These are phyloP conservation scores for Chydorus sphaericus DNA, from an alignment of 2,888 invertebrate species.

Conservation along the genomic window DNA sequence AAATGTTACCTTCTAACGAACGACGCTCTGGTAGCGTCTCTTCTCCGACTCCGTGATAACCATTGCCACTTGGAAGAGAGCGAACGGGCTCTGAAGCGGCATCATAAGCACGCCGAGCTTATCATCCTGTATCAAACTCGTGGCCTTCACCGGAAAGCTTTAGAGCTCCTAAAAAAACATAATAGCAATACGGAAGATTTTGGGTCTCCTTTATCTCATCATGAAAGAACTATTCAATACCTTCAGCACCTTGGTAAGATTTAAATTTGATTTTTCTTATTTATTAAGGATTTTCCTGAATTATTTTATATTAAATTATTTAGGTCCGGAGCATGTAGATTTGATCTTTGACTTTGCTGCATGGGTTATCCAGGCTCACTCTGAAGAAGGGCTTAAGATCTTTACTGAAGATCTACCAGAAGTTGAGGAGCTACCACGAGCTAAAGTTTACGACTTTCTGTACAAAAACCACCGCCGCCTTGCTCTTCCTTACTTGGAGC, in stretches of 20 bases:
- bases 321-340: conserved; percentile 60
- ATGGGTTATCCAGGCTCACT: conserved; percentile 74
- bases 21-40: conserved; percentile 80
- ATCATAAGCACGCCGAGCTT: conserved; percentile 79
- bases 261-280: conserved; percentile 13
- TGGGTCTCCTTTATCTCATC: conserved; percentile 42
- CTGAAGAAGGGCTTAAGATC: conserved; percentile 74
- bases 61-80: conserved; percentile 88
- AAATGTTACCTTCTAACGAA: conserved; percentile 97
- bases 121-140: conserved; percentile 92
- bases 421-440: conserved; percentile 75
- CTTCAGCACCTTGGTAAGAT: conserved; percentile 71
- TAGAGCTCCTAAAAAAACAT: conserved; percentile 69
- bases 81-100: conserved; percentile 69
- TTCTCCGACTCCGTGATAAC: conserved; percentile 65
- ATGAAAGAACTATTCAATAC: conserved; percentile 74
- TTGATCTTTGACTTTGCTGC: conserved; percentile 86
- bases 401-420: conserved; percentile 74
- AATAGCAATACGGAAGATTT: conserved; percentile 37
- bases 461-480: conserved; percentile 61
- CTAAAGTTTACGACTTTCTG: conserved; percentile 75
- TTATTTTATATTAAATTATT: conserved; percentile 13
- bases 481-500: conserved; percentile 86
- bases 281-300: neutral
- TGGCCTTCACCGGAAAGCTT: conserved; percentile 77